Percentiles rank a stretch among this genome's conserved stretches.
These are phyloP conservation scores for Prosapia bicincta DNA, from an alignment of 2,888 invertebrate species.

Conservation along the genomic window DNA sequence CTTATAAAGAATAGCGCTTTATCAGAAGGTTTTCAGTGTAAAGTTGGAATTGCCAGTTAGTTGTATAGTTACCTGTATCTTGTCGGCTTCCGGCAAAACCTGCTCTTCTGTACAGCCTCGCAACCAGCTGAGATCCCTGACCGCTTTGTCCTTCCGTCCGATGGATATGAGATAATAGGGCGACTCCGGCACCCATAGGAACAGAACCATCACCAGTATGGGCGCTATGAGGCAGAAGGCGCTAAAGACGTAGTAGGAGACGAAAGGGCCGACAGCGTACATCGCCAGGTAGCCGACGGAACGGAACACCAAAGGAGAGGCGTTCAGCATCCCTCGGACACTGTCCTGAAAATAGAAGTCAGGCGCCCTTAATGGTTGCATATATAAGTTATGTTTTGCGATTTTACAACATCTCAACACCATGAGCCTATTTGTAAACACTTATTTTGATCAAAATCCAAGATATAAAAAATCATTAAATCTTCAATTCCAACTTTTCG, in stretches of 20 bases:
- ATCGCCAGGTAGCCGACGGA: slow-evolving; percentile 26
- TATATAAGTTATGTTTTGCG: too few relatives aligned
- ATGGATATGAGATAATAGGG: slow-evolving; percentile 35
- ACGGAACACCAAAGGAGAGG: slow-evolving; percentile 18
- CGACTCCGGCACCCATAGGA: slow-evolving; percentile 36
- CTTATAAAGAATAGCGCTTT: too few relatives aligned
- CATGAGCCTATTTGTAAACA: too few relatives aligned
- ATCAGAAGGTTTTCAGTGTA: too few relatives aligned
- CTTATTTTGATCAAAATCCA: too few relatives aligned
- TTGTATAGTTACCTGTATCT: slow-evolving; percentile 27
- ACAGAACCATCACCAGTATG: slow-evolving; percentile 21
- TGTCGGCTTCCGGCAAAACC: slow-evolving; percentile 7
- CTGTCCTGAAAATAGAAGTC: slow-evolving; percentile 12
- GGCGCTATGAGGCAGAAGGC: slow-evolving; percentile 15
- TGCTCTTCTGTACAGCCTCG: not conserved
- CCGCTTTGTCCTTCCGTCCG: slow-evolving; percentile 43
- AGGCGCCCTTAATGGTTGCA: too few relatives aligned
- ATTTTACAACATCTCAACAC: too few relatives aligned
- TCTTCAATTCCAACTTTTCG: too few relatives aligned
- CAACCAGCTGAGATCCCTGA: slow-evolving; percentile 44
- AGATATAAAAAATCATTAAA: too few relatives aligned
- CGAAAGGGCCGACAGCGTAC: slow-evolving; percentile 24
- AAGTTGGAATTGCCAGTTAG: too few relatives aligned
- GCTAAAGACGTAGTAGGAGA: slow-evolving; percentile 15
- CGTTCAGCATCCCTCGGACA: slow-evolving; percentile 17